Evolutionary conservation across 2,888 invertebrate species (phyloP).

Genomic region (Metallyticus violacea): DNA sequence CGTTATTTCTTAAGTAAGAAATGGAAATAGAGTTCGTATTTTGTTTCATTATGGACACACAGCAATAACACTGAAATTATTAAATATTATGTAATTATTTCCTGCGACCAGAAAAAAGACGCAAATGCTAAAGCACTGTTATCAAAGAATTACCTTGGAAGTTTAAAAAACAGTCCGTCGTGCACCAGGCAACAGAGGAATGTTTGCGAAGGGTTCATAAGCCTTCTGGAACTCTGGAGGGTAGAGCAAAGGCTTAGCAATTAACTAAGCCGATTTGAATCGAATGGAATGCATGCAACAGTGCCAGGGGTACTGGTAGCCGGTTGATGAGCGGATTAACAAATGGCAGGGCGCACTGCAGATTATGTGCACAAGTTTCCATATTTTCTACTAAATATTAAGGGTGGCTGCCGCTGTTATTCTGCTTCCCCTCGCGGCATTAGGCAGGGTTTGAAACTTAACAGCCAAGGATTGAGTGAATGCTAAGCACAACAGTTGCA

Average conservation of each 20-base stretch:
- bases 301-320: not conserved
- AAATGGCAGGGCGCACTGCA: not conserved
- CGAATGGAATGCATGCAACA: constrained; percentile 20
- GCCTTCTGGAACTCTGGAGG: not conserved
- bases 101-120: no score
- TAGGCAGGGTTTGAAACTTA: not conserved
- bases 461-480: not conserved
- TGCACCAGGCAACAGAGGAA: not conserved
- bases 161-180: not conserved
- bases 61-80: no score
- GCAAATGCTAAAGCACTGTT: no score
- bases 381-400: not conserved
- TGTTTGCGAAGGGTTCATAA: not conserved
- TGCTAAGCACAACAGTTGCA: no score
- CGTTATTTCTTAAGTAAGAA: no score
- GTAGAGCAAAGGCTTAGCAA: constrained; percentile 22
- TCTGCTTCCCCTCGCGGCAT: not conserved
- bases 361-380: constrained; percentile 13
- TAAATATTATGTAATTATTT: no score
- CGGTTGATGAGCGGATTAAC: constrained; percentile 20
- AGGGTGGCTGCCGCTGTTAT: not conserved
- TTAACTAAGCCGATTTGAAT: constrained; percentile 28
- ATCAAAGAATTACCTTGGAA: not conserved
- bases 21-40: no score
- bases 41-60: no score